These are phyloP conservation scores for Drosophila lacteicornis DNA, from an alignment of 1,140 invertebrate genomes.

Conservation along the genomic window DNA sequence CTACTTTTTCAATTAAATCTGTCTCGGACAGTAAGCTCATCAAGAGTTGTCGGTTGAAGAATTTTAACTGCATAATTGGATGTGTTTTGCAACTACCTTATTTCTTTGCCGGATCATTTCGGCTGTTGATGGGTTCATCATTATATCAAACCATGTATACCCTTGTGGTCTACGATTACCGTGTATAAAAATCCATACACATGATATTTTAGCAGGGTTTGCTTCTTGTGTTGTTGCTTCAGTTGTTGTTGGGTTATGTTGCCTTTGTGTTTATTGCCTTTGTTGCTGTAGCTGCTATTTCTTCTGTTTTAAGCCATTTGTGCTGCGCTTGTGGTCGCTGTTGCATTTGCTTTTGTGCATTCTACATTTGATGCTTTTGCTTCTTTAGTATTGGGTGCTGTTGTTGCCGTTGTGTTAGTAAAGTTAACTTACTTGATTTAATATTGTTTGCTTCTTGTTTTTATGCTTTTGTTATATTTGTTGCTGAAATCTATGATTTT, in stretches of 20 bases:
- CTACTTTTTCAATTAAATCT: no score
- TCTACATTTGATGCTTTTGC: background rate
- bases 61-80: background rate
- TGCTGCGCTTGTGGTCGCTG: background rate
- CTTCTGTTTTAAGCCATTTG: slow-evolving; percentile 5
- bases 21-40: no score
- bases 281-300: slow-evolving; percentile 4
- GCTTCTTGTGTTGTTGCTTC: background rate
- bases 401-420: background rate
- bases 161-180: background rate
- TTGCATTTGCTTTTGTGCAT: slow-evolving; percentile 1
- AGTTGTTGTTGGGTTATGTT: background rate
- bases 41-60: background rate
- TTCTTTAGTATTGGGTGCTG: background rate
- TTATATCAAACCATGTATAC: background rate
- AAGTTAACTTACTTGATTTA: background rate
- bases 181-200: slow-evolving; percentile 11
- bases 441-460: background rate
- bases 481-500: background rate
- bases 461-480: background rate
- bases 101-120: background rate
- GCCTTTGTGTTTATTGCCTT: slow-evolving; percentile 5
- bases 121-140: background rate
- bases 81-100: no score
- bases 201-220: slow-evolving; percentile 3